phyloP scores from a whole-genome alignment of 2,113 vertebrate genomes.

The Larimichthys polyactis region DNA sequence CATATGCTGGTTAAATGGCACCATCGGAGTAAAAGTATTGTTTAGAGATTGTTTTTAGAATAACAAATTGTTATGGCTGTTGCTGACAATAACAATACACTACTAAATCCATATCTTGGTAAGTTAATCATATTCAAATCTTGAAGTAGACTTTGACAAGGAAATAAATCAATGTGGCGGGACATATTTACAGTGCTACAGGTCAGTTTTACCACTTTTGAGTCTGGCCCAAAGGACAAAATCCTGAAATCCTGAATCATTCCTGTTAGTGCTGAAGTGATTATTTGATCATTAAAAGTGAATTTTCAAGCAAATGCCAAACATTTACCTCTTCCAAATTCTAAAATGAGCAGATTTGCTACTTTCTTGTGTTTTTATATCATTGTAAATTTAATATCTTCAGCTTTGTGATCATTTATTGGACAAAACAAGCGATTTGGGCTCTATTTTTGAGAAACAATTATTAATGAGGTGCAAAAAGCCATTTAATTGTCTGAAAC shows the following conservation, averaged over 20 bases:
- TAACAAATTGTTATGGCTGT: constrained; percentile 17
- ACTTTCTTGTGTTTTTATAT: not conserved
- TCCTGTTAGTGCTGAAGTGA: not conserved
- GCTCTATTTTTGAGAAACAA: too few relatives aligned
- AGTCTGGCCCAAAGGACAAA: not conserved
- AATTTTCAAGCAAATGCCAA: too few relatives aligned
- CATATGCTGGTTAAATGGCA: not conserved
- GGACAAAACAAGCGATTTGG: too few relatives aligned
- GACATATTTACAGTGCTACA: not conserved
- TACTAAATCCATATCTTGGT: not conserved
- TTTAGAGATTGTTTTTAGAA: constrained; percentile 23
- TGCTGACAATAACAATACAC: constrained; percentile 12
- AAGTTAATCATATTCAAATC: not conserved
- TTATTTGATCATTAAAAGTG: too few relatives aligned
- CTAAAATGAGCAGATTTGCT: not conserved
- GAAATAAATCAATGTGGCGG: constrained; percentile 5
- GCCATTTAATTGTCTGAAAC: not conserved
- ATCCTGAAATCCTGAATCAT: not conserved
- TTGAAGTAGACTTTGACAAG: not conserved
- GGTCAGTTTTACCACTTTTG: not conserved
- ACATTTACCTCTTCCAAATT: not conserved
- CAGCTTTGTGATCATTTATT: too few relatives aligned
- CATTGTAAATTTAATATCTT: too few relatives aligned
- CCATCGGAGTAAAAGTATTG: not conserved
- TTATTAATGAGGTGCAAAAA: not conserved